These are phyloP conservation scores for Porites australiensis DNA, from an alignment of 64 coral and sea anemone genomes.

Conservation along the genomic window DNA sequence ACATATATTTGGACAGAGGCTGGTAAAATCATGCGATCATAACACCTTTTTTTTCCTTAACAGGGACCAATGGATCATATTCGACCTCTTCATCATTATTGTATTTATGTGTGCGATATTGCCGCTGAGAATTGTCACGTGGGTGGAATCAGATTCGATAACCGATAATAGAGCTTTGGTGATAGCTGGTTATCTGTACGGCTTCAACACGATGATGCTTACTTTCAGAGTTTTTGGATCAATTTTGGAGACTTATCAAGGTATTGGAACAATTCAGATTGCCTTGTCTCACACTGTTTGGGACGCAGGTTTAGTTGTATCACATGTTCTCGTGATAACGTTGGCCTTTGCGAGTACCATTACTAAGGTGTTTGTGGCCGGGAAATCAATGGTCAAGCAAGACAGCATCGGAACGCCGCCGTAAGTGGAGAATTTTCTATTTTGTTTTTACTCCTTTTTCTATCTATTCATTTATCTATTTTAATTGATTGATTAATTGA, in stretches of 20 bases:
- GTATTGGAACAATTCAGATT: slow-evolving; percentile 30
- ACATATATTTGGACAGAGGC: no score
- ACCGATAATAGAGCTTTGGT: slow-evolving; percentile 2
- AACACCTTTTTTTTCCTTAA: not conserved
- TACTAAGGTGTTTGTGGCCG: slow-evolving; percentile 34
- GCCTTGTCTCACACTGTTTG: slow-evolving; percentile 24
- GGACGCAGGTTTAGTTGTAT: not conserved
- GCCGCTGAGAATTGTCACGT: slow-evolving; percentile 25
- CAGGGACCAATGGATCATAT: slow-evolving; percentile 56
- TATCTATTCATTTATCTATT: no score
- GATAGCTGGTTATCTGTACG: slow-evolving; percentile 39
- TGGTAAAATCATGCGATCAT: no score
- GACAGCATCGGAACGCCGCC: not conserved
- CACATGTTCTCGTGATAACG: not conserved
- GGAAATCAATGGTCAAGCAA: not conserved
- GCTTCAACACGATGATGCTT: slow-evolving; percentile 60
- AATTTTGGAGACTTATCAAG: slow-evolving; percentile 20
- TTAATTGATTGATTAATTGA: no score
- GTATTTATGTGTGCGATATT: slow-evolving; percentile 26
- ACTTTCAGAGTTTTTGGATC: slow-evolving; percentile 54
- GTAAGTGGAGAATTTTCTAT: not conserved
- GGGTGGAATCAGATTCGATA: not conserved
- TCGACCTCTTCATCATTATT: slow-evolving; percentile 26
- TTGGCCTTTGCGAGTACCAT: slow-evolving; percentile 45
- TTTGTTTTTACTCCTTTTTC: no score